These are phyloP conservation scores for Butorides virescens DNA, from an alignment of 2,113 vertebrate genomes.

Conservation along the genomic window DNA sequence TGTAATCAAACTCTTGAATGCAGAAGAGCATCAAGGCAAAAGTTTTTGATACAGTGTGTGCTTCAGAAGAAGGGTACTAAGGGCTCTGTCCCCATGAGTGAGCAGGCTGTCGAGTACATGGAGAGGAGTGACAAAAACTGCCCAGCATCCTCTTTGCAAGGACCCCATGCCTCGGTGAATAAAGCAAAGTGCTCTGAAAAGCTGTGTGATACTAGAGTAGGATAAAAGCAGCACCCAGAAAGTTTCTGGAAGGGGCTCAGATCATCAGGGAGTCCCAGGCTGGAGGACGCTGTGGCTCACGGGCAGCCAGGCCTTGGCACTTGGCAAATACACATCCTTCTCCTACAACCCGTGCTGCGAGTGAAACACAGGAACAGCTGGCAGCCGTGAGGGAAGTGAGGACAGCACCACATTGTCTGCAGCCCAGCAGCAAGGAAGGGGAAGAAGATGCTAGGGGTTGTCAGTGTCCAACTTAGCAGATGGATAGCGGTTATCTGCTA, in stretches of 20 bases:
- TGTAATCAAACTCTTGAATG: not conserved
- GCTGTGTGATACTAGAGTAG: not conserved
- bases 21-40: not conserved
- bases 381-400: rapidly evolving
- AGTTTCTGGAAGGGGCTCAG: not conserved
- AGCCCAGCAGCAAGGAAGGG: not conserved
- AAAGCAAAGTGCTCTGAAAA: not conserved
- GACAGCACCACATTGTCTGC: not conserved
- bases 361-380: not conserved
- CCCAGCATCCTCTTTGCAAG: not conserved
- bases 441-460: not conserved
- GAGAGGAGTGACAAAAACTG: not conserved
- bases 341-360: rapidly evolving
- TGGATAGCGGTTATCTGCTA: not conserved
- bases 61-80: not conserved
- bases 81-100: rapidly evolving
- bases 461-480: not conserved
- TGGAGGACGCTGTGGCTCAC: not conserved
- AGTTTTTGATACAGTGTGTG: not conserved
- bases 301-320: rapidly evolving
- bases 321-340: not conserved
- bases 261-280: not conserved
- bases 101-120: rapidly evolving
- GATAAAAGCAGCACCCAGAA: not conserved
- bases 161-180: not conserved